These are phyloP conservation scores for Gymnothorax reevesii DNA, from an alignment of 2,797 vertebrate species.

Conservation along the genomic window DNA sequence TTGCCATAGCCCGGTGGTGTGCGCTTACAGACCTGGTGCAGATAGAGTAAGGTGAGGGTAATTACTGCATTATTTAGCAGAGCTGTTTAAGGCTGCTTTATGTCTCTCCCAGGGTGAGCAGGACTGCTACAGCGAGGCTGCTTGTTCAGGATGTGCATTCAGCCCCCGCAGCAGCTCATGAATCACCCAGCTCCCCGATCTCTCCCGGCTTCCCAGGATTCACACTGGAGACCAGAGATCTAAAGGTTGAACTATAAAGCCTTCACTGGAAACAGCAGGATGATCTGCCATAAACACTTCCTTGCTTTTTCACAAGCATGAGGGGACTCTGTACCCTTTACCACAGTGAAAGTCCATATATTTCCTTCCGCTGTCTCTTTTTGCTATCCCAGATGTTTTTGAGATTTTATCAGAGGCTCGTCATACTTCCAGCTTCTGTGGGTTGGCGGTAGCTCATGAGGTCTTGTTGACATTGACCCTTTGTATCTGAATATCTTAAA, in stretches of 20 bases:
- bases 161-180: neutral
- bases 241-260: neutral
- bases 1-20: no score
- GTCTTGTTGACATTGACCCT: neutral
- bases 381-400: neutral
- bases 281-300: neutral
- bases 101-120: neutral
- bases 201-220: neutral
- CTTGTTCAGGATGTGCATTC: neutral
- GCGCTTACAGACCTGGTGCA: neutral
- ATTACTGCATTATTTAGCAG: neutral
- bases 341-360: neutral
- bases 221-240: constrained; percentile 2
- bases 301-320: neutral
- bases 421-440: neutral
- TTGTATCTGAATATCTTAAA: no score
- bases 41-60: neutral
- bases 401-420: neutral
- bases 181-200: neutral
- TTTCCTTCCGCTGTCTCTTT: neutral
- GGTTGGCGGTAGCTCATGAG: neutral
- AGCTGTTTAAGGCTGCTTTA: constrained; percentile 13
- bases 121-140: neutral
- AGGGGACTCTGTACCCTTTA: neutral
- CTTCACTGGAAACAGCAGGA: neutral